Base-by-base conservation (phyloP, 2,113 vertebrate species). In the Pomatorhinus ruficollis region DNA sequence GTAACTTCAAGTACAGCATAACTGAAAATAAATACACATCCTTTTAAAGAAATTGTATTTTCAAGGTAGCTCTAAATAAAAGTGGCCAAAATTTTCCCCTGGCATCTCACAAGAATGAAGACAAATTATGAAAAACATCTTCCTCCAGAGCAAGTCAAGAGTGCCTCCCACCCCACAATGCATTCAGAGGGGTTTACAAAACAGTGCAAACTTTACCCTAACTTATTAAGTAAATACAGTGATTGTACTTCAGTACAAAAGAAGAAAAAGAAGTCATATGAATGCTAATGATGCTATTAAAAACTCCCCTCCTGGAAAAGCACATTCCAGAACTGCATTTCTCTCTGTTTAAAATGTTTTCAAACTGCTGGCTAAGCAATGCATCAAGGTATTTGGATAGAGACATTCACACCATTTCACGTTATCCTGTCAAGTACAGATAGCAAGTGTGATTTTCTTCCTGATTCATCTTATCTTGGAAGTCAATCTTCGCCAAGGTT, bases 391-490 rank as follows among this genome's bases (percentile, higher is more conserved):
- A 88, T 84, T 81, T 66, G 44, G 71, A 86, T 65, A 84, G 56
- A 90, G 31, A 93, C 54, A 63, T 92, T 94, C 76, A 88, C 83
- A 87, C 30, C 35, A 89, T 57, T 90, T 90, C 53, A 65, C 15
- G 22, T 82, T 91, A 40, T 53, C 64, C 23, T 89, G 94, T 84
- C 91, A 94, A 61, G 69, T 53, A 84, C 61, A 75, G 83, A 93
- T 53, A 92, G 79, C 69, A 88, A 93, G 60, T 81, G 40, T 83
- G 94, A 96, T 94, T 95, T 94, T 45, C 60, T 45, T 94, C 72
- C 80, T 82, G 92, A 95, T 88, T 92, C 72, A 89, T 90, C 88
- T 63, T 93, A 83, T 89, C 84, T 89, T 59, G 50, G 84, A 93
- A 96, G 89, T 87, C 94, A 96, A 84, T 78, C 71, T 94, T 83